Evolutionary conservation across 2,888 invertebrate species (phyloP), one percentile per base, ranked within the genome.

Genomic region (Platycheirus albimanus): DNA sequence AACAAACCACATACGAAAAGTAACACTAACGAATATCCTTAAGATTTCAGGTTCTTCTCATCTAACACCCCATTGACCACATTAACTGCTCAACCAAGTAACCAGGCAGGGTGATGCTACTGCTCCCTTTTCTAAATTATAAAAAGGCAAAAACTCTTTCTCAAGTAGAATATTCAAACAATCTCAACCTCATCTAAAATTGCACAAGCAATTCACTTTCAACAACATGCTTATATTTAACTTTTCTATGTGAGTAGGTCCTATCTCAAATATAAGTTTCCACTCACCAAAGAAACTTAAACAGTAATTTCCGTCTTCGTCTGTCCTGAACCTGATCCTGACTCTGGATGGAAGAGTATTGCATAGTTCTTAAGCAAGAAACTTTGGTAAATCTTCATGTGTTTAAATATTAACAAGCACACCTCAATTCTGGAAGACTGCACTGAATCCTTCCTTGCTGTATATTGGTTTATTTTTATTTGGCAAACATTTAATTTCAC

Each of bases 361-460:
- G n/a, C n/a, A n/a, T n/a, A n/a, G n/a, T 41, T 10, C 30, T 38
- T 64, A 52, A 47, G 15, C 47, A 41, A 47, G 30, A 54, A 70
- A 54, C 38, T 54, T 52, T 20, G 28, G 8, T 20, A 54, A 54
- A 70, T 49, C 30, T 41, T 76, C 76, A 63, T 24, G 43, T 45
- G 71, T 45, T 71, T 64, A 58, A 77, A 77, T 77, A 77, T 77
- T 71, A 64, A 71, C 77, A 58, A 30, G 43, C 28, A 64, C 77
- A 77, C 71, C 77, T 71, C 64, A 64, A 47, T 49, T n/a, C 67
- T 49, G 11, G 19, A 36, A 19, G 17, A 36, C 17, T n/a, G n/a
- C n/a, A n/a, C n/a, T 11, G 56, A 15, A 74, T 41, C 36, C 56
- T 47, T 41, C 36, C 56, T 47, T 24, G 43, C 20, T 51, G 51